Conservation (phyloP, 2,113 vertebrate genomes). For the Callocephalon fimbriatum region DNA sequence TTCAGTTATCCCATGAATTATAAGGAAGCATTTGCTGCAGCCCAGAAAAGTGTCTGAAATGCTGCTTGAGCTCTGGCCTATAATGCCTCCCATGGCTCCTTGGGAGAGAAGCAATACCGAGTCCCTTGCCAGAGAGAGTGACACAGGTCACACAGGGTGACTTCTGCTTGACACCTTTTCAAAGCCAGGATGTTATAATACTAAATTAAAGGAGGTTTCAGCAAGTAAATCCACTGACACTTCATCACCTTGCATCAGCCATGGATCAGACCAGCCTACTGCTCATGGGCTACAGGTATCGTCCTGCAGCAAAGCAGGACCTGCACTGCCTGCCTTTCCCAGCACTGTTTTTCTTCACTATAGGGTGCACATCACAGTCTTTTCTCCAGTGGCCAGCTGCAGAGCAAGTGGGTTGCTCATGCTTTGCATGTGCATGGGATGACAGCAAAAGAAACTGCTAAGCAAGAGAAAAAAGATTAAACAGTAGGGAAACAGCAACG, state of each 20-base stretch:
- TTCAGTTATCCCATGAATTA: neutral
- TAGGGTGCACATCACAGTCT: neutral
- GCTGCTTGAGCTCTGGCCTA: neutral
- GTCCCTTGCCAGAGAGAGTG: neutral
- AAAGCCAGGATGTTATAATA: neutral
- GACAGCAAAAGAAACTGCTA: neutral
- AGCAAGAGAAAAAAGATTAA: neutral
- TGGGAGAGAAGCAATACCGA: neutral
- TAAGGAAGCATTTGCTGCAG: neutral
- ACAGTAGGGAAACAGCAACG: neutral
- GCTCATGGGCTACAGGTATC: neutral
- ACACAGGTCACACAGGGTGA: neutral
- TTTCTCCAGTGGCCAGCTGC: neutral
- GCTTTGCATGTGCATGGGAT: neutral
- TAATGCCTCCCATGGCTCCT: accelerated
- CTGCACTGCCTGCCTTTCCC: neutral
- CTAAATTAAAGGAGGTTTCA: neutral
- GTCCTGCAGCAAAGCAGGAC: neutral
- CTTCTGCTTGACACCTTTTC: neutral
- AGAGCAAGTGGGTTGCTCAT: neutral
- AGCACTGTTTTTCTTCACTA: neutral
- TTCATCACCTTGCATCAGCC: neutral
- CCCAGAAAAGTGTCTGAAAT: neutral
- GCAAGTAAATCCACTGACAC: neutral
- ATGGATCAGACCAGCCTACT: neutral